Evolutionary conservation across 1,140 invertebrate species (phyloP), one percentile per base, ranked within the genome.

Genomic region (Drosophila repleta): DNA sequence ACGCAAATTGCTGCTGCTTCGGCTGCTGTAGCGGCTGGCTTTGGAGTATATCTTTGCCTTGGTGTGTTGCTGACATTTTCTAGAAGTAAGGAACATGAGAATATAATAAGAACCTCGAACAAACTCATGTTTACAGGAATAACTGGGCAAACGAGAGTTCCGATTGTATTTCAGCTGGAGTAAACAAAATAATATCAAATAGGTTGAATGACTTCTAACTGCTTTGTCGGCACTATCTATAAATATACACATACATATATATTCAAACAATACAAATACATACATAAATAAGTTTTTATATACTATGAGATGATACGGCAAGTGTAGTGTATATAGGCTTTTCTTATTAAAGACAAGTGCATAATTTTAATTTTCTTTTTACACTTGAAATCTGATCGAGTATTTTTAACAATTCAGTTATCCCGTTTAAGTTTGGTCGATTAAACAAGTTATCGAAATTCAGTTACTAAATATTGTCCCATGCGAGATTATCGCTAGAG

Each of bases 1-100:
- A 85, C 81, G 81, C 81, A 60, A 85, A 85, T 58, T 80, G 64
- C 45, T 85, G 76, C 37, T 85, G 81, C 39, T 84, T 48, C 6
- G 76, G 81, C 70, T 85, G 76, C 37, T 71, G 48, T 11, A 85
- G 66, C 6, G 73, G 63, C 39, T 43, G 61, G 56, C 53, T 39
- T 45, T 48, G 13, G 6, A 17, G 3, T 7, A 18, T 17, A 8
- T 43, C 26, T 7, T 46, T 15, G 8, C 17, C 4, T 52, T 53
- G 45, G 17, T 58, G 57, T 53, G 57, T 20, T 57, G 66, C 4
- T 48, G 79, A 10, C 81, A 85, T 85, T 45, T 78, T 85, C 60
- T 52, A 43, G 43, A 80, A 68, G 37, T 39, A 52, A 69, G 69
- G 2, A 74, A 15, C 17, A 45, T 29, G 3, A 35, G 11, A 35